Conservation (phyloP, 2,113 vertebrate genomes). For the Oenanthe oenanthe region DNA sequence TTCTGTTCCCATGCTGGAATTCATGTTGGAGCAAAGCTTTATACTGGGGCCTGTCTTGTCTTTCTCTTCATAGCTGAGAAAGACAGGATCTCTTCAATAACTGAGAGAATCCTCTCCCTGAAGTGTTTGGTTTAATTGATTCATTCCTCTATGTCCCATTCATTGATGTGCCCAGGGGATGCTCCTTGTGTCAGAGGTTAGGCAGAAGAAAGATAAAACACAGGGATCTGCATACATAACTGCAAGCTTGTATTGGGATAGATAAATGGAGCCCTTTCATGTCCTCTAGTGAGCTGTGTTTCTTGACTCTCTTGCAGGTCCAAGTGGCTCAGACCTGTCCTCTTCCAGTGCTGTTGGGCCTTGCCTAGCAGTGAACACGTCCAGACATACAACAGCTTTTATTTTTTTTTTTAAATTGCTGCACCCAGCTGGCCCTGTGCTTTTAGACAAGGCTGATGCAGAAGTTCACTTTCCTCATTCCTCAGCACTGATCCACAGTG, state of each 20-base stretch:
- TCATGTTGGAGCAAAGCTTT: neutral
- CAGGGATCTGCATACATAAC: neutral
- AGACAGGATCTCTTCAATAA: neutral
- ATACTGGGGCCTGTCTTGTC: neutral
- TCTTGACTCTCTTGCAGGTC: conserved; percentile 20
- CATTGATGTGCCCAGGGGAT: neutral
- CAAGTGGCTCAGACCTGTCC: neutral
- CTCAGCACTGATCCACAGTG: neutral
- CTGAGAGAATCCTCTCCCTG: neutral
- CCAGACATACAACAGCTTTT: neutral
- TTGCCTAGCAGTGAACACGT: neutral
- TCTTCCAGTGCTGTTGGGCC: neutral
- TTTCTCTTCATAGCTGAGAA: neutral
- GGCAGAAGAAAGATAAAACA: neutral
- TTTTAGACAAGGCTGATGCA: neutral
- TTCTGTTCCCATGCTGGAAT: neutral
- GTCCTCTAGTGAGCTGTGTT: neutral
- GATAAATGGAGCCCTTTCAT: neutral
- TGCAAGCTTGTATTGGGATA: neutral
- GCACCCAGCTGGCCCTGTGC: neutral
- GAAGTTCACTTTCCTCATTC: neutral
- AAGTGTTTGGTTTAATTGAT: neutral
- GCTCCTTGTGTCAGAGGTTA: neutral
- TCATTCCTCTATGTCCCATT: neutral
- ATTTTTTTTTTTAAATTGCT: neutral